These are phyloP conservation scores for Cygnus atratus DNA, from an alignment of 2,113 vertebrate species.

Conservation along the genomic window DNA sequence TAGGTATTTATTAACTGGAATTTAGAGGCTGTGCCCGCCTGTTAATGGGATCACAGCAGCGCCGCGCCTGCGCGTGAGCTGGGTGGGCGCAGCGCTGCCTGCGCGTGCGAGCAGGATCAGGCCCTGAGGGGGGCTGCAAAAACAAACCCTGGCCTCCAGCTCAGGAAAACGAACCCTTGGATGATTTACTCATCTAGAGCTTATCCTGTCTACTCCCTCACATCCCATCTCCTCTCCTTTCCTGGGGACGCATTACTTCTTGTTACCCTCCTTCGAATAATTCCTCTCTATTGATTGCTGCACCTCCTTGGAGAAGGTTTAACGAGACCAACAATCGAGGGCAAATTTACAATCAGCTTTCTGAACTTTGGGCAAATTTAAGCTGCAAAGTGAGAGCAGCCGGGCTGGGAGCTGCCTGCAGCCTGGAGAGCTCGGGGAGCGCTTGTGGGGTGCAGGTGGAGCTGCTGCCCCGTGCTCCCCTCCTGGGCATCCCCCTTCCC, in stretches of 20 bases:
- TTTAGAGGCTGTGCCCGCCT: background rate
- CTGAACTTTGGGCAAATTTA: background rate
- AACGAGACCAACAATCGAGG: background rate
- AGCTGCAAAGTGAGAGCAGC: background rate
- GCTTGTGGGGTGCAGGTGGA: too few species aligned
- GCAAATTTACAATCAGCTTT: background rate
- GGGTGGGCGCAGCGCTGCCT: too few species aligned
- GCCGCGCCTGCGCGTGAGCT: fast-evolving
- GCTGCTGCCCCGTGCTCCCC: background rate
- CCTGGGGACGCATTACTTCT: background rate
- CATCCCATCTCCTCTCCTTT: background rate
- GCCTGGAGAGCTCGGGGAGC: background rate
- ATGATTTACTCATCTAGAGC: background rate
- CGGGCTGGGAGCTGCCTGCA: background rate
- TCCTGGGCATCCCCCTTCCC: background rate
- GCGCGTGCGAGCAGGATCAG: background rate
- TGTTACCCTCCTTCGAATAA: background rate
- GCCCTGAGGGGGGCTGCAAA: background rate
- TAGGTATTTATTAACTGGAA: slow-evolving; percentile 66
- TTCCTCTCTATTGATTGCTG: background rate
- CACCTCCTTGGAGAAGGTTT: background rate
- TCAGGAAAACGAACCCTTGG: background rate
- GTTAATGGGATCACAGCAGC: background rate
- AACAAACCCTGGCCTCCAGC: fast-evolving
- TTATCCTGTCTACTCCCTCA: background rate